Evolutionary conservation across 2,888 invertebrate species (phyloP).

Genomic region (Macroteleia sp.): DNA sequence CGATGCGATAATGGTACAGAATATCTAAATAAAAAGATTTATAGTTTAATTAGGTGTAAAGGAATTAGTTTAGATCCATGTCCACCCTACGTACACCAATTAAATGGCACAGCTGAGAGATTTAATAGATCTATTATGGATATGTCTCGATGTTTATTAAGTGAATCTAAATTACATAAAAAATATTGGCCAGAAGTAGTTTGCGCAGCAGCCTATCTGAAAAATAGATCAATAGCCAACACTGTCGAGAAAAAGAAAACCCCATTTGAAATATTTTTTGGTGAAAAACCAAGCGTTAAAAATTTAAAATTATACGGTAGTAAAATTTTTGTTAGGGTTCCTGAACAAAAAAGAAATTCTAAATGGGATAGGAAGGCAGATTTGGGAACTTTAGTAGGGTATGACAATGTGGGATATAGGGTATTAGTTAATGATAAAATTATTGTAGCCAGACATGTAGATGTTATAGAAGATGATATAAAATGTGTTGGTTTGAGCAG

Average conservation of each 20-base stretch:
- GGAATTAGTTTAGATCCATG: background rate
- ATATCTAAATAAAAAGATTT: background rate
- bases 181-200: slow-evolving; percentile 66
- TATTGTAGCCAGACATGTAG: slow-evolving; percentile 10
- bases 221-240: slow-evolving; percentile 56
- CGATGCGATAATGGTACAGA: slow-evolving; percentile 19
- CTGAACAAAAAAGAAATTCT: slow-evolving; percentile 41
- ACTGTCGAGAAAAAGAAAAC: slow-evolving; percentile 48
- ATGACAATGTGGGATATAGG: slow-evolving; percentile 61
- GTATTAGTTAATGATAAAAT: slow-evolving; percentile 34
- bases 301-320: no score
- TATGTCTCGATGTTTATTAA: slow-evolving; percentile 55
- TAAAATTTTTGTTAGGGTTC: slow-evolving; percentile 61
- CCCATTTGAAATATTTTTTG: slow-evolving; percentile 60
- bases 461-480: background rate
- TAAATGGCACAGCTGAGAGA: no score
- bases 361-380: slow-evolving; percentile 52
- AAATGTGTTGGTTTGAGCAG: slow-evolving; percentile 2
- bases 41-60: background rate
- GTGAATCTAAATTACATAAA: slow-evolving; percentile 55
- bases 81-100: background rate
- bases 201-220: slow-evolving; percentile 52
- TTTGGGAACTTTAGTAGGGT: slow-evolving; percentile 56
- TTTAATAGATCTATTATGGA: no score
- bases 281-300: slow-evolving; percentile 46